phyloP scores from a whole-genome alignment of 2,888 invertebrate species.

The Acrobasis suavella region DNA sequence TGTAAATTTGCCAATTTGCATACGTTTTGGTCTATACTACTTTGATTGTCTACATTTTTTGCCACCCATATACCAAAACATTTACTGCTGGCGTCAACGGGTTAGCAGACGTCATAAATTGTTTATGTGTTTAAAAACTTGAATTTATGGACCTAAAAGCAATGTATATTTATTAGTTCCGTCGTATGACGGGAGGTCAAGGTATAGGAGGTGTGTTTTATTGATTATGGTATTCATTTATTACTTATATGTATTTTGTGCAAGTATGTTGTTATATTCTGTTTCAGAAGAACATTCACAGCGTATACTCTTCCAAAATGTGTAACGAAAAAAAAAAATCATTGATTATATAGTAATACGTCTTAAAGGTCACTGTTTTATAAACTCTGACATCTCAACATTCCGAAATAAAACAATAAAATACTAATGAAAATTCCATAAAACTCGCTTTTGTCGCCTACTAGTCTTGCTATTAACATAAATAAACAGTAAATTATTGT shows the following conservation, averaged over 20 bases:
- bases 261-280: not conserved
- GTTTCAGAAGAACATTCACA: too few species aligned
- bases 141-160: slow-evolving; percentile 33
- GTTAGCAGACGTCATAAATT: slow-evolving; percentile 17
- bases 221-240: not conserved
- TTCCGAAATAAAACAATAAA: slow-evolving; percentile 68
- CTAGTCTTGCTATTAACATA: slow-evolving; percentile 69
- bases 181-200: slow-evolving; percentile 1
- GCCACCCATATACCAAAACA: slow-evolving; percentile 37
- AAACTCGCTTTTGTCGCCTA: slow-evolving; percentile 68
- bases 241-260: not conserved
- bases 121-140: slow-evolving; percentile 38
- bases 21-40: slow-evolving; percentile 52
- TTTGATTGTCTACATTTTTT: slow-evolving; percentile 54
- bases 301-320: too few species aligned
- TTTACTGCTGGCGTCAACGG: slow-evolving; percentile 21
- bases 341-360: not conserved
- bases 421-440: slow-evolving; percentile 70
- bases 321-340: not conserved
- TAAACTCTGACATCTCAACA: slow-evolving; percentile 44
- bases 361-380: slow-evolving; percentile 23
- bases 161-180: slow-evolving; percentile 21
- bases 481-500: slow-evolving; percentile 68
- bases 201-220: not conserved
- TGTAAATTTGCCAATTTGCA: slow-evolving; percentile 72